Percentiles rank a stretch among this genome's conserved stretches.
phyloP scores from a whole-genome alignment of 2,888 invertebrate species.

The Sarcophaga subvicina region DNA sequence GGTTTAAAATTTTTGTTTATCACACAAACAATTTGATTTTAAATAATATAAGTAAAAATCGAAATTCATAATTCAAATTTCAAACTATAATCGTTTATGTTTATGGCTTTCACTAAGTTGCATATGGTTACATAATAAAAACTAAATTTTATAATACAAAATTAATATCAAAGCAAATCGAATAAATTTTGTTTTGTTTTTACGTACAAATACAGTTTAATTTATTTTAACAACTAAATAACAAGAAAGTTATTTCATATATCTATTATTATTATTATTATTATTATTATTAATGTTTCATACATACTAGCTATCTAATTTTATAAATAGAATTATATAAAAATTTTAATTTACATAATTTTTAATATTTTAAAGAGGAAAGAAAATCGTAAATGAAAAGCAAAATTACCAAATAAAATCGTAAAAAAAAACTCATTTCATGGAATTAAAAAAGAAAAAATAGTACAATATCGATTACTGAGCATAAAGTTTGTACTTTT shows the following conservation, averaged over 20 bases:
- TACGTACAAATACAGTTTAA: not conserved
- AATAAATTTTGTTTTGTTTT: not conserved
- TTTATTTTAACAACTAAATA: slow-evolving; percentile 49
- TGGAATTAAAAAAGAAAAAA: slow-evolving; percentile 1
- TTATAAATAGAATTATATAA: slow-evolving; percentile 42
- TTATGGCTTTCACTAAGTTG: slow-evolving; percentile 29
- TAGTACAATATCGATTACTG: not conserved
- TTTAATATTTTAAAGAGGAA: slow-evolving; percentile 12
- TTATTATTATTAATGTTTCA: not conserved
- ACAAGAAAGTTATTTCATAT: slow-evolving; percentile 49
- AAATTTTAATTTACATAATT: slow-evolving; percentile 9
- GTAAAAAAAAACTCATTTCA: not conserved
- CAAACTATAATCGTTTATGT: not conserved
- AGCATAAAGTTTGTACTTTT: slow-evolving; percentile 51
- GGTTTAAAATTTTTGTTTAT: slow-evolving; percentile 17
- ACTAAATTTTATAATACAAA: slow-evolving; percentile 16
- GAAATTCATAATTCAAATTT: not conserved
- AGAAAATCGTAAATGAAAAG: slow-evolving; percentile 31
- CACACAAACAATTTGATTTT: slow-evolving; percentile 22
- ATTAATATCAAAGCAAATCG: slow-evolving; percentile 7
- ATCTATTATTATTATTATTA: slow-evolving; percentile 36
- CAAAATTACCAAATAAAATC: slow-evolving; percentile 43
- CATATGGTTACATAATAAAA: not conserved
- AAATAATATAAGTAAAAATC: slow-evolving; percentile 20
- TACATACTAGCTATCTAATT: slow-evolving; percentile 40